These are phyloP conservation scores for Vireo altiloquus DNA, from an alignment of 2,113 vertebrate species.

Conservation along the genomic window DNA sequence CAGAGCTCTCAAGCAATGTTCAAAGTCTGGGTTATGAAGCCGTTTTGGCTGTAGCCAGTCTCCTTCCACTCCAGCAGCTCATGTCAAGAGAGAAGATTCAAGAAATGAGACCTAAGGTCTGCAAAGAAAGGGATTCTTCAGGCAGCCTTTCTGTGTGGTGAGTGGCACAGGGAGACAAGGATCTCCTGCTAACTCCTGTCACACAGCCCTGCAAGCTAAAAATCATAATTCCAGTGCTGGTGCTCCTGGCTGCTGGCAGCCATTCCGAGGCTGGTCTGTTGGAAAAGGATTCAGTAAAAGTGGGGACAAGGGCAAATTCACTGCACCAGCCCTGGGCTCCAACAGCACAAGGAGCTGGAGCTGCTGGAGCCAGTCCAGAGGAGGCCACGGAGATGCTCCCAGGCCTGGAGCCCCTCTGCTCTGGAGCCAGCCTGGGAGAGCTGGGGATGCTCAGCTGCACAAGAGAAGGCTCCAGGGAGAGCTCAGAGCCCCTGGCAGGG, in stretches of 20 bases:
- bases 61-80: not conserved
- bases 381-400: not conserved
- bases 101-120: not conserved
- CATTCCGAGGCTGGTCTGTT: not conserved
- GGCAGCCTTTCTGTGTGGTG: not conserved
- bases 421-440: not conserved
- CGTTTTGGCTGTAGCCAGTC: not conserved
- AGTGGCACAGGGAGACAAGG: not conserved
- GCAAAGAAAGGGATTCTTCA: not conserved
- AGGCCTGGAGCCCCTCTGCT: not conserved
- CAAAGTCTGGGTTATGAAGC: not conserved
- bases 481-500: not conserved
- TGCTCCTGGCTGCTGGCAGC: not conserved
- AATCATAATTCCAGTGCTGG: not conserved
- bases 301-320: not conserved
- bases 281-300: not conserved
- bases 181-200: fast-evolving
- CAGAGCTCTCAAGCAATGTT: not conserved
- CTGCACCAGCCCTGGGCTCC: too few relatives aligned
- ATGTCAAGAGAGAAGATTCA: not conserved
- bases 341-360: fast-evolving
- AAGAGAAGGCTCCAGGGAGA: not conserved
- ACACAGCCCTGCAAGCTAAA: not conserved
- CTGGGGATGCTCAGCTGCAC: not conserved
- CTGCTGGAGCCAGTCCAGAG: fast-evolving